These are phyloP conservation scores for Eueides isabella DNA, from an alignment of 1,140 invertebrate genomes.

Conservation along the genomic window DNA sequence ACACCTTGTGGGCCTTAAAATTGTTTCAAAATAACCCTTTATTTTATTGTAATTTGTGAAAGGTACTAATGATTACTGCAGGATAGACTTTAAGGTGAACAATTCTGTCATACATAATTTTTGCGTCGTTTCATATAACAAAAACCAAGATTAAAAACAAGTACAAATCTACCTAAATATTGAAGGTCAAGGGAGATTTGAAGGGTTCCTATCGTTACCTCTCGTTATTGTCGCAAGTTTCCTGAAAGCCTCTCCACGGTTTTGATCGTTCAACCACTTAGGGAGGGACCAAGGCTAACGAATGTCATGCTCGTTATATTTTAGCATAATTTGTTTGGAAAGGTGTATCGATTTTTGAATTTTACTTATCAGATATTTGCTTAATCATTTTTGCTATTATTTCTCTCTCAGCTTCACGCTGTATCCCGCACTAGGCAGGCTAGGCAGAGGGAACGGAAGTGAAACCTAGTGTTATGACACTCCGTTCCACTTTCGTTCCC, in stretches of 20 bases:
- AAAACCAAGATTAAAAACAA: background rate
- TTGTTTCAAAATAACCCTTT: too few species aligned
- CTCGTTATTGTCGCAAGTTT: conserved; percentile 28
- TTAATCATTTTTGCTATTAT: background rate
- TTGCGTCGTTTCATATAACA: too few species aligned
- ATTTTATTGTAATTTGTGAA: too few species aligned
- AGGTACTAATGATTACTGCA: too few species aligned
- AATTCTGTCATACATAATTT: too few species aligned
- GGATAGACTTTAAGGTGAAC: too few species aligned
- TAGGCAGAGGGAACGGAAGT: too few species aligned
- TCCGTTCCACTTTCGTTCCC: too few species aligned
- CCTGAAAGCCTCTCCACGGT: conserved; percentile 34
- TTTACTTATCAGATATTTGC: background rate
- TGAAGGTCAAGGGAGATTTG: conserved; percentile 21
- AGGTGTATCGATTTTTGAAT: background rate
- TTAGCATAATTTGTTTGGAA: conserved; percentile 3
- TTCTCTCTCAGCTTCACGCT: background rate
- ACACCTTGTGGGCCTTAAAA: too few species aligned
- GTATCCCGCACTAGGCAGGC: too few species aligned
- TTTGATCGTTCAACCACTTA: conserved; percentile 35
- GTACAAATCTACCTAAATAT: background rate
- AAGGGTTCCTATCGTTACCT: conserved; percentile 9
- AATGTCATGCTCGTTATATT: conserved; percentile 5
- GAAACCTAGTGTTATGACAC: too few species aligned
- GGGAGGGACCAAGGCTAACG: conserved; percentile 15